Base-by-base conservation (phyloP, 1,140 invertebrate genomes). In the Eupristina koningsbergeri region DNA sequence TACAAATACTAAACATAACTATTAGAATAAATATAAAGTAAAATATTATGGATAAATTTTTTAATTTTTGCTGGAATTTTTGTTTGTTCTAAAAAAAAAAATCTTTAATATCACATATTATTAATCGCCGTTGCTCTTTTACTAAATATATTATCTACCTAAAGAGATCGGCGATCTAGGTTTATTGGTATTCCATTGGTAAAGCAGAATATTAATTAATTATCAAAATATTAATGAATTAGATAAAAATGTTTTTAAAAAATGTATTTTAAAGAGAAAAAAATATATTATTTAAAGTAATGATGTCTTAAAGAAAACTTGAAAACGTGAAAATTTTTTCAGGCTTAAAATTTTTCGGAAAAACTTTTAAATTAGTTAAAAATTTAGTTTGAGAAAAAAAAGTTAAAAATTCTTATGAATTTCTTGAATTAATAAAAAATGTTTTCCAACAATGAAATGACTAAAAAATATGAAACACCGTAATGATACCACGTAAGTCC, bases 141-240 rank as follows among this genome's bases (percentile, higher is more conserved):
- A 73, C 84, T 64, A 61, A 29, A 39, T 80, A 75, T 73, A 85
- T 81, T 58, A 80, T 80, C 26, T 84, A 80, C 80, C 67, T n/a
- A n/a, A 45, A 67, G 69, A 58, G n/a, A 61, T 71, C 41, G 77
- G 61, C 39, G 53, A 41, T 67, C 61, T 47, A 67, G 50, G 71
- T 84, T 84, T 84, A 84, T 84, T 84, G 83, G 78, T 58, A 84
- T 84, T 80, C 71, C 83, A 80, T 80, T 80, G 71, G 50, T 67
- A 69, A 76, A 80, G 41, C 41, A 58, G 83, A 78, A 80, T 84
- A 80, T 84, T 80, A 84, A 84, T 84, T 80, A 84, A 84, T 84
- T 80, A 84, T 74, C 22, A 58, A 74, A 58, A 84, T 77, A 84
- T 84, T 84, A 67, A 84, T 84, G 83, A 53, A 61, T 58, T 15